These are phyloP conservation scores for Nestor notabilis DNA, from an alignment of 2,113 vertebrate genomes.

Conservation along the genomic window DNA sequence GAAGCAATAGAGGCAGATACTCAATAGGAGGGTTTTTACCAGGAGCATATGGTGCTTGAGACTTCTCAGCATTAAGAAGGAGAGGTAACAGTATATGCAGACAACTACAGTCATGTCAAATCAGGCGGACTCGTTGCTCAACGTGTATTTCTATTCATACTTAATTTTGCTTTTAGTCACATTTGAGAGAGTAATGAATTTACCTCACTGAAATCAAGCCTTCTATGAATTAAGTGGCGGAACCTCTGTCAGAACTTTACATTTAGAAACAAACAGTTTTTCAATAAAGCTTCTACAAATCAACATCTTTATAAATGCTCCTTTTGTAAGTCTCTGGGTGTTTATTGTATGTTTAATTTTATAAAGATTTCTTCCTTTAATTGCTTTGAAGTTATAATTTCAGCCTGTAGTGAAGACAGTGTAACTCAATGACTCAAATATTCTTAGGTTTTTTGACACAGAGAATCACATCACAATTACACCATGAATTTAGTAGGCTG, in stretches of 20 bases:
- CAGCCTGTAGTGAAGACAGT: not conserved
- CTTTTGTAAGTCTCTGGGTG: not conserved
- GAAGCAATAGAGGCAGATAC: not conserved
- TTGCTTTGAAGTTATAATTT: conserved; percentile 11
- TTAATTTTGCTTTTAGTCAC: not conserved
- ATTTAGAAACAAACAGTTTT: not conserved
- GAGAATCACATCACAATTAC: not conserved
- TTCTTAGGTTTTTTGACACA: not conserved
- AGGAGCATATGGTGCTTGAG: not conserved
- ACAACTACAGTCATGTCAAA: not conserved
- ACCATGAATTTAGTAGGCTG: not conserved
- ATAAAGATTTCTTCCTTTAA: not conserved
- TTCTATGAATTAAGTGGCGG: not conserved
- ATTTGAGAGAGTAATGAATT: not conserved
- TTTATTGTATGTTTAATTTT: not conserved
- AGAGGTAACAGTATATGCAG: not conserved
- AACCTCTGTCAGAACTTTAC: not conserved
- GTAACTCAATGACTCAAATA: not conserved
- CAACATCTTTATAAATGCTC: not conserved
- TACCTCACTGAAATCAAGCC: not conserved
- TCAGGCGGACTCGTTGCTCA: not conserved
- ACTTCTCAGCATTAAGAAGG: not conserved
- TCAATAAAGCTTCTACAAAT: not conserved
- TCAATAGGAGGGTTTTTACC: not conserved
- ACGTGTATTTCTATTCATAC: not conserved